Conservation (phyloP, 2,113 vertebrate species). For the Lophius piscatorius region DNA sequence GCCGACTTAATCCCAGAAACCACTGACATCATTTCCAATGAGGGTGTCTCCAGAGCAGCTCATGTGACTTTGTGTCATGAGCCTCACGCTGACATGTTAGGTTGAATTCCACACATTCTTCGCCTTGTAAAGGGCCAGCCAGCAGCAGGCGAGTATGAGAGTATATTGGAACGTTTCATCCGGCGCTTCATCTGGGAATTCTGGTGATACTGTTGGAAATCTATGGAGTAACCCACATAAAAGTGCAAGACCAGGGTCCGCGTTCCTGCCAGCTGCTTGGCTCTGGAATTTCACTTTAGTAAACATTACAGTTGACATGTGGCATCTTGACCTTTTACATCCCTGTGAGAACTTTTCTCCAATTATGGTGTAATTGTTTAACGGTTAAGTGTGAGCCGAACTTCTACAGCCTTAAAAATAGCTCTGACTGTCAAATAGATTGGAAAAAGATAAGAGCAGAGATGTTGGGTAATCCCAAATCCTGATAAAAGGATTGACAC, state of each 20-base stretch:
- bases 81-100: slow-evolving; percentile 53
- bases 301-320: slow-evolving; percentile 59
- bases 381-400: slow-evolving; percentile 51
- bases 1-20: no score
- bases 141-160: slow-evolving; percentile 29
- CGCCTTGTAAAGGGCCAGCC: slow-evolving; percentile 26
- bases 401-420: no score
- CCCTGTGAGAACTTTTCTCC: slow-evolving; percentile 55
- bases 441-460: no score
- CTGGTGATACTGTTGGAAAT: slow-evolving; percentile 9
- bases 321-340: slow-evolving; percentile 61
- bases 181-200: slow-evolving; percentile 1
- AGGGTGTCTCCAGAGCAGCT: slow-evolving; percentile 26
- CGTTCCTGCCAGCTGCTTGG: slow-evolving; percentile 24
- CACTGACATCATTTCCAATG: slow-evolving; percentile 20
- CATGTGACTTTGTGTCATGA: slow-evolving; percentile 55
- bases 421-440: no score
- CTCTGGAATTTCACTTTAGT: slow-evolving; percentile 64
- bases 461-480: no score
- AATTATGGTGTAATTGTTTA: slow-evolving; percentile 55
- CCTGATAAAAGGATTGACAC: background rate
- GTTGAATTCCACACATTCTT: slow-evolving; percentile 68
- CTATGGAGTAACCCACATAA: slow-evolving; percentile 28
- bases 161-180: slow-evolving; percentile 4
- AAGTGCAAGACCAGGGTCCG: background rate